Conservation (phyloP, 2,888 invertebrate species). For the Pandemis corylana region DNA sequence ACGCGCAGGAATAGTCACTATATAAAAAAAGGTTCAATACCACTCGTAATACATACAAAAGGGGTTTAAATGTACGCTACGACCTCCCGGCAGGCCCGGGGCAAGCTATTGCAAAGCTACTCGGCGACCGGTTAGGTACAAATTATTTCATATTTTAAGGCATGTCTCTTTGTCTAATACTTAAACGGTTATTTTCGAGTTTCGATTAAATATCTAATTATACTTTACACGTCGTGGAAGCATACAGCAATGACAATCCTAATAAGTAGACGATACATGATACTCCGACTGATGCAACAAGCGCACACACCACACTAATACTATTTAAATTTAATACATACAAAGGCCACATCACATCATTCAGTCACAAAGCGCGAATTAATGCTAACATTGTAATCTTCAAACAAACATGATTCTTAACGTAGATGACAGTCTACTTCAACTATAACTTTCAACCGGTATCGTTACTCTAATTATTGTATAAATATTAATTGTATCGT, state of each 20-base stretch:
- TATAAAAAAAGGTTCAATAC: slow-evolving; percentile 76
- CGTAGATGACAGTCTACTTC: slow-evolving; percentile 48
- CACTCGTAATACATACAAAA: slow-evolving; percentile 67
- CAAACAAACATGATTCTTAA: slow-evolving; percentile 58
- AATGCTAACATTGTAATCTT: slow-evolving; percentile 65
- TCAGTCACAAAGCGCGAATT: slow-evolving; percentile 83
- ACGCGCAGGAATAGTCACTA: slow-evolving; percentile 80
- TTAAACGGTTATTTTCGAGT: slow-evolving; percentile 71
- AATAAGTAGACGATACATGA: slow-evolving; percentile 66
- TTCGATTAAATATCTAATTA: slow-evolving; percentile 57
- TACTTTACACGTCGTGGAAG: slow-evolving; percentile 74
- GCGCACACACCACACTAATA: slow-evolving; percentile 75
- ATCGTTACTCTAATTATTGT: slow-evolving; percentile 68
- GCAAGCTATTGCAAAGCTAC: slow-evolving; percentile 29
- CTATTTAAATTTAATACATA: slow-evolving; percentile 76
- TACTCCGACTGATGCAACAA: slow-evolving; percentile 77
- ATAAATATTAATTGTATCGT: slow-evolving; percentile 67
- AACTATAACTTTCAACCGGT: slow-evolving; percentile 67
- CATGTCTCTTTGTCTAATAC: slow-evolving; percentile 71
- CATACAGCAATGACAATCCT: slow-evolving; percentile 66
- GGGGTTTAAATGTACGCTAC: slow-evolving; percentile 35
- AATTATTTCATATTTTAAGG: slow-evolving; percentile 64
- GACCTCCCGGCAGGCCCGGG: slow-evolving; percentile 12
- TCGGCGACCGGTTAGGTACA: slow-evolving; percentile 30
- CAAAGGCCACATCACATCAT: slow-evolving; percentile 85